Evolutionary conservation across 2,113 vertebrate species (phyloP).

Genomic region (Boulengeromyrus knoepffleri): DNA sequence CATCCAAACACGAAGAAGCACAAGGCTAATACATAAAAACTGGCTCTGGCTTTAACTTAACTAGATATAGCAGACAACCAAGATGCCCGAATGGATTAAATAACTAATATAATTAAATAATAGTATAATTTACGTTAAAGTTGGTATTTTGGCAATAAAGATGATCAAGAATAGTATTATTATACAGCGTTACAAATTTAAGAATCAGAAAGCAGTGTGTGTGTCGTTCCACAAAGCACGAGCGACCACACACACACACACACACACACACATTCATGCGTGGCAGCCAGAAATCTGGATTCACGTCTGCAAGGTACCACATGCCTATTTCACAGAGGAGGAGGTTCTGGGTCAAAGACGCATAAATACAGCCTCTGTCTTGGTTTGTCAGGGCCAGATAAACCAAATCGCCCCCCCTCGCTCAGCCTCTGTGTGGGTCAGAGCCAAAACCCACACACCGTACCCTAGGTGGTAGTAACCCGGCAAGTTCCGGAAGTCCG

Average conservation of each 20-base stretch:
- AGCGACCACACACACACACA: neutral
- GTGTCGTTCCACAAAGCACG: neutral
- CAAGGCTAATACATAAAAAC: neutral
- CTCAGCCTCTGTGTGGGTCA: neutral
- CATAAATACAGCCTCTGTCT: neutral
- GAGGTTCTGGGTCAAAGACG: neutral
- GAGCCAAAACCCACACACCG: neutral
- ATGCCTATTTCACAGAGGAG: neutral
- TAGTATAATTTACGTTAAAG: neutral
- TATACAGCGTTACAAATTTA: neutral
- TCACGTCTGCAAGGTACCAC: neutral
- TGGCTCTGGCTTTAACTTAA: neutral
- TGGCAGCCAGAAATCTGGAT: neutral
- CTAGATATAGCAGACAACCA: neutral
- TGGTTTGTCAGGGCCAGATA: neutral
- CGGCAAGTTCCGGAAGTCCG: constrained; percentile 11
- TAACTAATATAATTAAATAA: neutral
- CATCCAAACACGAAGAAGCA: neutral
- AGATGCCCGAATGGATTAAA: neutral
- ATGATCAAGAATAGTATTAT: neutral
- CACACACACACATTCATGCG: neutral
- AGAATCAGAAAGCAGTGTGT: neutral
- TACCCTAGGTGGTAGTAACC: constrained; percentile 12
- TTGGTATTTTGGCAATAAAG: neutral
- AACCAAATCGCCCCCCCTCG: neutral